Evolutionary conservation across 2,888 invertebrate genomes (phyloP), one percentile per base, ranked within the genome.

Genomic region (Bedellia somnulentella): DNA sequence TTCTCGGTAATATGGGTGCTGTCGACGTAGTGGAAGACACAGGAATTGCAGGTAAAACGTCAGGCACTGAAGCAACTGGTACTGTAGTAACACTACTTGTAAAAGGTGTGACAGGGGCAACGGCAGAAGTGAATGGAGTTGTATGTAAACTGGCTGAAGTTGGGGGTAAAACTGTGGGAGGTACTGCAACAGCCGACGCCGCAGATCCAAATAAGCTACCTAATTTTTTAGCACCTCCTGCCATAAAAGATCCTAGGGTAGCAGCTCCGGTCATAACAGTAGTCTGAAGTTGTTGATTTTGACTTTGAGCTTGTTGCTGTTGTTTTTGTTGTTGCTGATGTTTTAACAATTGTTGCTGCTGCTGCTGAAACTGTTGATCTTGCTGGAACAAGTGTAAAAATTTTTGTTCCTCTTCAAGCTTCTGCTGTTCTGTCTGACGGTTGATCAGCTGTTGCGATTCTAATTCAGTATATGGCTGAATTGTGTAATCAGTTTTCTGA

Each of bases 191-290:
- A 2, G 73, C 70, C 3, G 76, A 71, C 4, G 77, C 73, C 2
- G 76, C 77, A 13, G 76, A 68, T 23, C 77, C 77, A 30, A 77
- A 70, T 26, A 78, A 59, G 39, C 68, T 76, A 9, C 77, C 77
- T 9, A 78, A 49, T 41, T 64, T 76, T 37, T 76, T 75, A 9
- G 77, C 77, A 35, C 77, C 73, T 33, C 75, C 77, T 2, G 73
- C 68, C 64, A 77, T 67, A 18, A 77, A 50, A 4, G 67, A 70
- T n/a, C 75, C 76, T 40, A 76, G 52, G 3, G 71, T 71, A 30
- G 75, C 73, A 22, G 71, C 75, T 33, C 75, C 75, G 16, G 68
- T 76, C 31, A 75, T 38, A 10, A 75, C 60, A 36, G 59, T 60
- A 2, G 68, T 48, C 46, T 75, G 73, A 27, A 75, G 38, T 43